Evolutionary conservation across 2,888 invertebrate genomes (phyloP), one percentile per base, ranked within the genome.

Genomic region (Galerucella pusilla): DNA sequence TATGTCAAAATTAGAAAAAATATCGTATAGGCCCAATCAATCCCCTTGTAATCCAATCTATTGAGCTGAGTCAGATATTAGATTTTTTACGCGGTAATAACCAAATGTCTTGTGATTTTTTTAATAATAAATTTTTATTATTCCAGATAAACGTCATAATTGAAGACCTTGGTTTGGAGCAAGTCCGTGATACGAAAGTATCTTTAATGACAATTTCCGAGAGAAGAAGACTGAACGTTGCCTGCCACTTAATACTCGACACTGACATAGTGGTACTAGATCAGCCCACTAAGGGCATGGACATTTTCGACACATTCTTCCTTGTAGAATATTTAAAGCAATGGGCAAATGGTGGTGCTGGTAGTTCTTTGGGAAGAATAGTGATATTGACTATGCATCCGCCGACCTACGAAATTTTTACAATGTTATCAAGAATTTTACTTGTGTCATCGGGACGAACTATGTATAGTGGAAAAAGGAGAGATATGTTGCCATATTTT

Each of bases 231-330:
- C 89, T 98, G 57, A 95, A 96, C 81, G 94, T 98, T 1, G 98
- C 97, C 0, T 96, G 96, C 83, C 96, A 97, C 82, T 89, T 98
- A 54, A 88, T 97, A 59, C 90, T 96, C 49, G 96, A 96, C 85
- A 94, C 95, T 80, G 96, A 97, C 75, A 91, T 98, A 63, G 90
- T 98, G 0, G 91, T 97, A 45, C 89, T 97, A 73, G 97, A 97
- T 86, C 95, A 97, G 87, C 96, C 97, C 0, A 94, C 95, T 0
- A 92, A 93, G 83, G 95, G 82, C 16, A 94, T 96, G 93, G 97
- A 98, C 85, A 97, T 98, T 78, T 97, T 98, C 83, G 98, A 98
- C 85, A 96, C 97, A 0, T 98, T 97, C 88, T 98, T 98, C 87
- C 88, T 98, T 67, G 94, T 98, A 74, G 97, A 98, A 86, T 98